Conservation (phyloP, 2,113 vertebrate genomes). For the Pachycephala philippinensis region DNA sequence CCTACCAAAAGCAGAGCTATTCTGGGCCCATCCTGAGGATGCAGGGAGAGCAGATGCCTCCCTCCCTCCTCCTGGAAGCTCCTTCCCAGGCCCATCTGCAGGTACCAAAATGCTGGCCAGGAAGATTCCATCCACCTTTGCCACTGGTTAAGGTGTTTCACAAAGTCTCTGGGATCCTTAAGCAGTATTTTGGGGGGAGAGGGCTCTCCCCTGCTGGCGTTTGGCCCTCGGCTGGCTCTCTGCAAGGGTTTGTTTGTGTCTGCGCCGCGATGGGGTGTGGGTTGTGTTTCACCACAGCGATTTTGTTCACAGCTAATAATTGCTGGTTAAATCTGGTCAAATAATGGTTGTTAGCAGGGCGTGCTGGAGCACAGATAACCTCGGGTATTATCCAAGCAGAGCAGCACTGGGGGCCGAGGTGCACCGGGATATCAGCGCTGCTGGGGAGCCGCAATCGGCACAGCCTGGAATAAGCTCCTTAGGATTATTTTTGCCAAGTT, state of each 20-base stretch:
- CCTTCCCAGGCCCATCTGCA: neutral
- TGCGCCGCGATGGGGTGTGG: neutral
- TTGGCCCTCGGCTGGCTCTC: slow-evolving; percentile 11
- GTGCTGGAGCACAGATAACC: slow-evolving; percentile 22
- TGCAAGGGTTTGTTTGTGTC: slow-evolving; percentile 25
- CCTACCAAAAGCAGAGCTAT: slow-evolving; percentile 9
- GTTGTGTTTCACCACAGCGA: slow-evolving; percentile 7
- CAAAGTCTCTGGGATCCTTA: neutral
- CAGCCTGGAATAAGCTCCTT: slow-evolving; percentile 37
- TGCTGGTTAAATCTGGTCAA: slow-evolving; percentile 50
- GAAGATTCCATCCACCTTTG: neutral
- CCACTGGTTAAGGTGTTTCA: neutral
- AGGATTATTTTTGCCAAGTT: slow-evolving; percentile 51
- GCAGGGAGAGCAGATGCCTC: neutral
- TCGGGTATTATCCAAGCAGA: neutral
- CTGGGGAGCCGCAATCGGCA: neutral
- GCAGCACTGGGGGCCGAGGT: neutral
- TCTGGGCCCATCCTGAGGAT: slow-evolving; percentile 7
- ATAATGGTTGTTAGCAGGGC: slow-evolving; percentile 30
- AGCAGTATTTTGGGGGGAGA: neutral
- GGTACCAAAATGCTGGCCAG: neutral
- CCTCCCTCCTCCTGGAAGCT: neutral
- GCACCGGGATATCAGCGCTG: neutral
- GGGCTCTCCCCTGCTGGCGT: neutral
- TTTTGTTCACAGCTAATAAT: slow-evolving; percentile 49